Conservation (phyloP, 2,113 vertebrate genomes). For the Cyanoramphus novaezelandiae region DNA sequence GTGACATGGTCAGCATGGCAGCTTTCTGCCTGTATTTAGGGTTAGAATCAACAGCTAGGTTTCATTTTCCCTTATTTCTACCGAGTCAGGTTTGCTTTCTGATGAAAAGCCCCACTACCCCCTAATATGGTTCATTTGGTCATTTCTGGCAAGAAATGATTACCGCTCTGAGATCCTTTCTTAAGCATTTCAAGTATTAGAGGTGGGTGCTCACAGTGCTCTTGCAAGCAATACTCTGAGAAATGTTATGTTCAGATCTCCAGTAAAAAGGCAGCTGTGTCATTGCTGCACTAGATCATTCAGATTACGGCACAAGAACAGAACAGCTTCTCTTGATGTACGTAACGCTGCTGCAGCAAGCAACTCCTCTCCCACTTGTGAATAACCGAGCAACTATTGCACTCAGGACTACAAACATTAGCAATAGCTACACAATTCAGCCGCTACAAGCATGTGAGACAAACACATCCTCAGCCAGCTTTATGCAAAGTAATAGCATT, state of each 20-base stretch:
- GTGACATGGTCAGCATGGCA: not conserved
- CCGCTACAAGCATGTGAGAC: not conserved
- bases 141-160: not conserved
- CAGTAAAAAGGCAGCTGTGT: not conserved
- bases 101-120: not conserved
- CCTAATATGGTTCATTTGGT: not conserved
- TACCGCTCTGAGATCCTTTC: not conserved
- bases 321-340: not conserved
- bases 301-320: not conserved
- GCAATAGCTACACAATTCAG: not conserved
- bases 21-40: not conserved
- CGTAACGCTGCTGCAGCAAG: accelerated
- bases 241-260: not conserved
- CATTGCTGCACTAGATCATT: not conserved
- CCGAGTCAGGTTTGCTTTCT: not conserved
- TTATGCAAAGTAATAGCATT: not conserved
- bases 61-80: not conserved
- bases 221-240: not conserved
- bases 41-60: not conserved
- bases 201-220: not conserved
- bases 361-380: not conserved
- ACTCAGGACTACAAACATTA: not conserved
- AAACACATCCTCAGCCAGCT: not conserved
- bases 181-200: not conserved
- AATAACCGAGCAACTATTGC: not conserved